A percentile compares a stretch with the other conserved stretches of the same genome.
These are phyloP conservation scores for Drosophila miranda DNA, from an alignment of 1,140 invertebrate genomes.

Conservation along the genomic window DNA sequence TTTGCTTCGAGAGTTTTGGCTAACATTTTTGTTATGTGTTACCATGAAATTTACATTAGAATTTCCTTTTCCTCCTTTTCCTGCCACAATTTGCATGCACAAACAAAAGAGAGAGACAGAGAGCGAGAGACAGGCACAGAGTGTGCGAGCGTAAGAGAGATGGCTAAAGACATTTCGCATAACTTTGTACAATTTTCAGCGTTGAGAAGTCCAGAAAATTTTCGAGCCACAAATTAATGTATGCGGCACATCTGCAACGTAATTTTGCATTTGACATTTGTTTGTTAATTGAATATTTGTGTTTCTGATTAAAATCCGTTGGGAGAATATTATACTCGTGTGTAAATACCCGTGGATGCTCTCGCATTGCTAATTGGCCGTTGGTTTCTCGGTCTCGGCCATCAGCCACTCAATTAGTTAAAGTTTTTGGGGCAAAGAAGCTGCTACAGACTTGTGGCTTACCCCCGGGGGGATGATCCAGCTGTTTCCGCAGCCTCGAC, in stretches of 20 bases:
- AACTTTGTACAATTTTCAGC: conserved; percentile 28
- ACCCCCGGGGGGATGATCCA: neutral
- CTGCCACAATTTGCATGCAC: conserved; percentile 39
- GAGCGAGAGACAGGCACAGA: neutral
- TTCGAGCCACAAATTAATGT: conserved; percentile 30
- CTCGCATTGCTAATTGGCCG: conserved; percentile 47
- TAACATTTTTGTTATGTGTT: conserved; percentile 68
- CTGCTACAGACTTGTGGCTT: conserved; percentile 50
- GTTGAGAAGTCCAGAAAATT: conserved; percentile 23
- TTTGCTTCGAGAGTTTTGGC: conserved; percentile 6
- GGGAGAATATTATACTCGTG: neutral
- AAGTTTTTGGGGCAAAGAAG: conserved; percentile 38
- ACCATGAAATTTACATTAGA: conserved; percentile 77
- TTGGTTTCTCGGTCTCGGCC: conserved; percentile 20
- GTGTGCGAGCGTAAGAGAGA: neutral
- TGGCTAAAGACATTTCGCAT: conserved; percentile 19
- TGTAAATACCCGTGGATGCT: too few species aligned
- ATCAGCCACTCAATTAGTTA: conserved; percentile 60
- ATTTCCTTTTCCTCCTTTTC: conserved; percentile 53
- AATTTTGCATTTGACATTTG: conserved; percentile 41
- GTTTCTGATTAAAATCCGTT: neutral
- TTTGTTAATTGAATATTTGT: conserved; percentile 34
- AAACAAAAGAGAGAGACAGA: conserved; percentile 6
- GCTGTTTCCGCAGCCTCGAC: too few species aligned
- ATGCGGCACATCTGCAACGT: conserved; percentile 11